A percentile compares a stretch with the other conserved stretches of the same genome.
These are phyloP conservation scores for Lymantria dispar DNA, from an alignment of 2,888 invertebrate species.

Conservation along the genomic window DNA sequence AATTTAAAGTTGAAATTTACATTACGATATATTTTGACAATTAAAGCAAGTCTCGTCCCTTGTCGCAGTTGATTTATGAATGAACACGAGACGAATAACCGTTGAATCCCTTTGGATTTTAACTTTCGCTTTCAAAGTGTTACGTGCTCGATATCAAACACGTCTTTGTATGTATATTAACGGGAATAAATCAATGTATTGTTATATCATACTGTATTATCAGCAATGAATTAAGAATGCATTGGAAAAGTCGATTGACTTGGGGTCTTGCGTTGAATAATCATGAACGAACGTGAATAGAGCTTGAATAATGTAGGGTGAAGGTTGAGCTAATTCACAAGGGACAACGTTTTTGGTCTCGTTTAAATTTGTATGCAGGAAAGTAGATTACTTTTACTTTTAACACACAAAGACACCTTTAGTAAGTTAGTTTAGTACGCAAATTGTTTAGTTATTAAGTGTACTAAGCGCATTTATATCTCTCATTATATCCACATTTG, in stretches of 20 bases:
- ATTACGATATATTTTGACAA: constrained; percentile 14
- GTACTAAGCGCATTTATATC: too few species aligned
- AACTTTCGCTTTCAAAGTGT: constrained; percentile 50
- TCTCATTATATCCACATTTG: too few species aligned
- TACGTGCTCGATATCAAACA: constrained; percentile 41
- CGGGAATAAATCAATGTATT: constrained; percentile 29
- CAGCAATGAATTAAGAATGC: constrained; percentile 33
- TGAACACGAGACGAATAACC: constrained; percentile 44
- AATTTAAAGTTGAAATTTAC: constrained; percentile 23
- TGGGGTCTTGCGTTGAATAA: constrained; percentile 41
- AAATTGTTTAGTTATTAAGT: too few species aligned
- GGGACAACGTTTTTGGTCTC: constrained; percentile 23
- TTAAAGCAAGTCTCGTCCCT: constrained; percentile 31
- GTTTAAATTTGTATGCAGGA: constrained; percentile 15
- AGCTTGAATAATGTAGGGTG: constrained; percentile 30
- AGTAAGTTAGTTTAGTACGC: neutral
- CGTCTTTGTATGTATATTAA: constrained; percentile 30
- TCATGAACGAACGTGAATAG: constrained; percentile 44
- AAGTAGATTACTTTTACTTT: constrained; percentile 18
- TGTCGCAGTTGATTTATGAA: constrained; percentile 48
- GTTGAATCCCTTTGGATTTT: constrained; percentile 39
- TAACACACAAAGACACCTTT: constrained; percentile 3
- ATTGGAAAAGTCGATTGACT: constrained; percentile 30
- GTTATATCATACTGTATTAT: constrained; percentile 25
- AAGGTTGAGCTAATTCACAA: constrained; percentile 25